A percentile compares a stretch with the other conserved stretches of the same genome.
These are phyloP conservation scores for Leptodactylus fuscus DNA, from an alignment of 2,113 vertebrate genomes.

Conservation along the genomic window DNA sequence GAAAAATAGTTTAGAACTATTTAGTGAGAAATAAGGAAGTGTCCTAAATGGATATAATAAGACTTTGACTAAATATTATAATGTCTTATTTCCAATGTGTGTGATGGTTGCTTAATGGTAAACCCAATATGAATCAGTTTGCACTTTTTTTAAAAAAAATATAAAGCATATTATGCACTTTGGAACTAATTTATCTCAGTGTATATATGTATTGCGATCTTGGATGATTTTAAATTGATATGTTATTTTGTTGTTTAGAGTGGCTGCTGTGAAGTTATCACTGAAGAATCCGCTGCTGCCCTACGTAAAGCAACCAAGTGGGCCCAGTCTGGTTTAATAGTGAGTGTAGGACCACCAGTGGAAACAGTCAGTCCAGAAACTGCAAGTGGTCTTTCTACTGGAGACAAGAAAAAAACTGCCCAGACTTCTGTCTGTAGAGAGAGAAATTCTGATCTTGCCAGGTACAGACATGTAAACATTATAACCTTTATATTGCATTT, in stretches of 20 bases:
- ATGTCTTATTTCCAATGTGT: neutral
- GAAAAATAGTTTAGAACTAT: no score
- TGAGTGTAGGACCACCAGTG: constrained; percentile 92
- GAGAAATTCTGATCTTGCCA: constrained; percentile 93
- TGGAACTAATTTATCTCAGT: no score
- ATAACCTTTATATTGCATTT: neutral
- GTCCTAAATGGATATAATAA: neutral
- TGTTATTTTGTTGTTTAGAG: constrained; percentile 72
- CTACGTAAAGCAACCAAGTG: constrained; percentile 96
- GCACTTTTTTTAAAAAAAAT: no score
- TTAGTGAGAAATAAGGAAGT: neutral
- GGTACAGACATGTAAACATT: constrained; percentile 70
- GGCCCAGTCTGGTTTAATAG: constrained; percentile 97
- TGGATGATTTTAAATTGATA: neutral
- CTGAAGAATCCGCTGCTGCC: constrained; percentile 91
- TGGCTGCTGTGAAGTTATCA: constrained; percentile 94
- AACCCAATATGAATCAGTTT: no score
- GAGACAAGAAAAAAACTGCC: constrained; percentile 96
- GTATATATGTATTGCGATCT: neutral
- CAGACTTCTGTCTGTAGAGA: constrained; percentile 94
- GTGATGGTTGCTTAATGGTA: no score
- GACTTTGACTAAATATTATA: neutral
- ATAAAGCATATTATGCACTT: no score
- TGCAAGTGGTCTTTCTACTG: constrained; percentile 84
- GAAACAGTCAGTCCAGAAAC: constrained; percentile 82